Base-by-base conservation (phyloP, 2,888 invertebrate species). In the Thereva unica region DNA sequence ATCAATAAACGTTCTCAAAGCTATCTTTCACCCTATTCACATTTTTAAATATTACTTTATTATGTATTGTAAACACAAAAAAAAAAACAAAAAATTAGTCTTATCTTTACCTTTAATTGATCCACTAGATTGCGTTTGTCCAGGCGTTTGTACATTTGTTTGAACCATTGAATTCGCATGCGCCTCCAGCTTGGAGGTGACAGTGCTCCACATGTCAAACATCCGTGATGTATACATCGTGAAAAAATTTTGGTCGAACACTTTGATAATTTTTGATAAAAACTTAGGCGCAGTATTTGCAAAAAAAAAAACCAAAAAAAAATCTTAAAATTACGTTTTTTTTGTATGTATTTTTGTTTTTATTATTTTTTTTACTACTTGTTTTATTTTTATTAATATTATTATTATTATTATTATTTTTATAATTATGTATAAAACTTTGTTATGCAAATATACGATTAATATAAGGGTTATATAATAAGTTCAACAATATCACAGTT, bases 201-300 rank as follows among this genome's bases (percentile, higher is more conserved):
- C 81, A 75, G 79, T 81, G 77, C 80, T 81, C 81, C 81, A 81
- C 81, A 81, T 81, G 76, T 81, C 81, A 80, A 81, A 81, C 81
- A 81, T 81, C 75, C 81, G 80, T 78, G 80, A 79, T 76, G 81
- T 81, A 80, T 81, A 81, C 81, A 81, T 81, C 78, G 78, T 80
- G 55, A 54, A 23, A 57, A 40, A n/a, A 10, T 49, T 50, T 61
- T 40, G 37, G 23, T 23, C 23, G 23, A 23, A 23, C 23, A 23
- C 23, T 23, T 23, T 23, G 23, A 23, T 2, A 23, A 2, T 23
- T 23, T 23, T 23, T 23, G 1, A 23, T 23, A 23, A 23, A 23
- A 23, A 23, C 23, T 23, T 23, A 23, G 23, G 23, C 23, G 23
- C 23, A 23, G 23, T 23, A 23, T 23, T 23, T 23, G 23, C 23